Percentiles rank a stretch among this genome's conserved stretches.
These are phyloP conservation scores for Enteromius thamalakanensis DNA, from an alignment of 2,797 vertebrate genomes.

Conservation along the genomic window DNA sequence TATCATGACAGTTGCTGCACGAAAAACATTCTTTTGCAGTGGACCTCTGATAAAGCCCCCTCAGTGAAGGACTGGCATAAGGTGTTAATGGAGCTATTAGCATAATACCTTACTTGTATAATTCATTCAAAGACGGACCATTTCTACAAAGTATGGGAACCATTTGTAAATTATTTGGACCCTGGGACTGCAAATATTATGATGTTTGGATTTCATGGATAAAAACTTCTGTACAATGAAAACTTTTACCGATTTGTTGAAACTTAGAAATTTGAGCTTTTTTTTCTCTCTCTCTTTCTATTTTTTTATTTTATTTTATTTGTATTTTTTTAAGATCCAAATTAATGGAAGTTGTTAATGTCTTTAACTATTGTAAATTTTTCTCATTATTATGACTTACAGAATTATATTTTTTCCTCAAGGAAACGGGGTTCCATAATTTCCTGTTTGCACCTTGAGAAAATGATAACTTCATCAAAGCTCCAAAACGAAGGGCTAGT, in stretches of 20 bases:
- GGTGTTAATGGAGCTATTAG: constrained; percentile 1
- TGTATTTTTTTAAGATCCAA: background rate
- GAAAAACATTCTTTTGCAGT: background rate
- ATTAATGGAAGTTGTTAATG: background rate
- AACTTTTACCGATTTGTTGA: background rate
- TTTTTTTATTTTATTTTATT: background rate
- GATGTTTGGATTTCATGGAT: background rate
- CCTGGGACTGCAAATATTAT: constrained; percentile 16
- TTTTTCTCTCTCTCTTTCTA: background rate
- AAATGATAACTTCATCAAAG: no score
- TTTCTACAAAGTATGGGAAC: constrained; percentile 29
- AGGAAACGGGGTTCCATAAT: no score
- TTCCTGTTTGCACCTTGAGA: no score
- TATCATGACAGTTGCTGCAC: background rate
- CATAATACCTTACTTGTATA: constrained; percentile 38
- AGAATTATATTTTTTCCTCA: no score
- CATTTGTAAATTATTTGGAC: constrained; percentile 10
- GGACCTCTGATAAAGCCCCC: background rate
- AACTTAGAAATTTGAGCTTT: background rate
- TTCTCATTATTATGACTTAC: no score
- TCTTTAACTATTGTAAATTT: background rate
- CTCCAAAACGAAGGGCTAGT: no score
- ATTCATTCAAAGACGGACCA: background rate
- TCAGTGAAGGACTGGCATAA: background rate
- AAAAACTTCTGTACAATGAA: background rate